These are phyloP conservation scores for Zosterops lateralis DNA, from an alignment of 2,113 vertebrate genomes.

Conservation along the genomic window DNA sequence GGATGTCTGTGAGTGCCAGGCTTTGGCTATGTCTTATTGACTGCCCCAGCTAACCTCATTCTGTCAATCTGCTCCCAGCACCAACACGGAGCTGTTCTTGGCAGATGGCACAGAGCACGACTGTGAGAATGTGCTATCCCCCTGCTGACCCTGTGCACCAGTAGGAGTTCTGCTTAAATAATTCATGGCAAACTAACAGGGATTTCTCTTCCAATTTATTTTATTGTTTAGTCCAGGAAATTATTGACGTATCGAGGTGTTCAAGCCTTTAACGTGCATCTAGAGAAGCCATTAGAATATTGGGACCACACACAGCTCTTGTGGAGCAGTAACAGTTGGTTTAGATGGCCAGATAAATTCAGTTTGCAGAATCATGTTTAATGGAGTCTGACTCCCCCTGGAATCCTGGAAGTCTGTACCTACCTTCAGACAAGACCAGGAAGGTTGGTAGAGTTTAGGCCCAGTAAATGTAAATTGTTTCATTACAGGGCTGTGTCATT, in stretches of 20 bases:
- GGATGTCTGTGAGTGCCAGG: not conserved
- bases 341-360: not conserved
- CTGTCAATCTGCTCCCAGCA: not conserved
- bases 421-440: not conserved
- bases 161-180: slow-evolving; percentile 2
- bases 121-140: not conserved
- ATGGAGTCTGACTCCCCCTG: not conserved
- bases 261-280: not conserved
- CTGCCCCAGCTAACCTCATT: not conserved
- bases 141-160: not conserved
- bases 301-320: not conserved
- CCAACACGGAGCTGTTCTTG: not conserved
- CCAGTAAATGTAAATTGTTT: not conserved
- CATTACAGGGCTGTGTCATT: not conserved
- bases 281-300: not conserved
- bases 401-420: not conserved
- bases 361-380: not conserved
- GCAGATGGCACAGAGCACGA: not conserved
- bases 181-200: not conserved
- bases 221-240: not conserved
- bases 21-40: not conserved
- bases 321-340: not conserved
- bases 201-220: not conserved
- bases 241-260: not conserved
- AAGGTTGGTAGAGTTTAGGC: not conserved